Conservation (phyloP, 2,113 vertebrate species). For the Saccopteryx leptura region DNA sequence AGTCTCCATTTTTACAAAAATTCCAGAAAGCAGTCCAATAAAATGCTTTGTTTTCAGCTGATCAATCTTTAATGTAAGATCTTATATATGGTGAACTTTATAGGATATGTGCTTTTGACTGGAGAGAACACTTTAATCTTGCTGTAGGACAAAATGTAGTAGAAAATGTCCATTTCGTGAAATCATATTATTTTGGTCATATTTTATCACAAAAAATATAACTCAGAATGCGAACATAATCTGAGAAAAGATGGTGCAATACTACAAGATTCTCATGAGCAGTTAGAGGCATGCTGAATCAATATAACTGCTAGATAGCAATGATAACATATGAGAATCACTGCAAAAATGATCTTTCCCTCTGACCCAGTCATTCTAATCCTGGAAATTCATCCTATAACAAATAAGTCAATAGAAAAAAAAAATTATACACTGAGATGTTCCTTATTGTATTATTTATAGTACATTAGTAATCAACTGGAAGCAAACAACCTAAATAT, state of each 20-base stretch:
- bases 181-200: not conserved
- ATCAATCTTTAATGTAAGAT: not conserved
- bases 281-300: not conserved
- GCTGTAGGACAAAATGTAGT: not conserved
- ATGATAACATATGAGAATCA: not conserved
- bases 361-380: not conserved
- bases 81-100: not conserved
- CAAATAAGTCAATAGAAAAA: not conserved
- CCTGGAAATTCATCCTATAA: not conserved
- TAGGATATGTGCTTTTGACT: constrained; percentile 8
- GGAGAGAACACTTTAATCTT: not conserved
- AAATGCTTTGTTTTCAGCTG: not conserved
- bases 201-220: not conserved
- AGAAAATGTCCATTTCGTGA: not conserved
- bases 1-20: not conserved
- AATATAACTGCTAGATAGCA: not conserved
- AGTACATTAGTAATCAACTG: not conserved
- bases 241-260: not conserved
- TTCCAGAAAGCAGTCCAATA: not conserved
- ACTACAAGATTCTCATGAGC: not conserved
- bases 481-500: not conserved
- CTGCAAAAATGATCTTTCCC: not conserved
- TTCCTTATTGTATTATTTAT: constrained; percentile 25
- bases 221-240: not conserved
- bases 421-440: not conserved